Conservation (phyloP, 1,140 invertebrate species). For the Dendroctonus ponderosae region DNA sequence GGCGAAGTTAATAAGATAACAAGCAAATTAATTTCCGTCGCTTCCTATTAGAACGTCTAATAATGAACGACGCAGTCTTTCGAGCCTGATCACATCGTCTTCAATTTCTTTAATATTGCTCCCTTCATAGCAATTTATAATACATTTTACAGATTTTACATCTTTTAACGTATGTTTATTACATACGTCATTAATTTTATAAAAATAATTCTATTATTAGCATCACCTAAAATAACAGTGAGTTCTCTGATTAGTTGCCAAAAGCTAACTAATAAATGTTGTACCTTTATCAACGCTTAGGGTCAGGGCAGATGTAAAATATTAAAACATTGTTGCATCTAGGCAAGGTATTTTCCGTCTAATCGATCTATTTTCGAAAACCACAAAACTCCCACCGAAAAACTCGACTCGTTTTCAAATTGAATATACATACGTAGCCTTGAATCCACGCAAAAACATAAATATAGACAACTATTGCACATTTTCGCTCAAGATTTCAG, state of each 20-base stretch:
- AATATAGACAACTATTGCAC: conserved; percentile 2
- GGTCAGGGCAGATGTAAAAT: conserved; percentile 5
- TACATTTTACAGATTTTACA: no score
- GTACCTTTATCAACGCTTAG: conserved; percentile 9
- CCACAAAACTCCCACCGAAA: conserved; percentile 10
- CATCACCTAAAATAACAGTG: conserved; percentile 12
- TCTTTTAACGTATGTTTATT: neutral
- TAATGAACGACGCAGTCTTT: no score
- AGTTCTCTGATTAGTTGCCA: conserved; percentile 21
- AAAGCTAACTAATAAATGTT: conserved; percentile 11
- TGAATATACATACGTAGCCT: neutral
- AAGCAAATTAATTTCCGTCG: no score
- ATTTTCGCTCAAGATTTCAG: neutral
- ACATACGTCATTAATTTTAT: conserved; percentile 16
- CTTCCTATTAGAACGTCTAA: no score
- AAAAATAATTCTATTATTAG: conserved; percentile 27
- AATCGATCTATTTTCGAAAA: conserved; percentile 13
- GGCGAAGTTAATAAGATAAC: no score
- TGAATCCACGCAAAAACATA: conserved; percentile 8
- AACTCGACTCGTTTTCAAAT: conserved; percentile 9
- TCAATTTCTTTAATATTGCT: no score
- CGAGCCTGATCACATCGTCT: no score
- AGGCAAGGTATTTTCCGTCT: neutral
- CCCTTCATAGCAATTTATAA: no score
- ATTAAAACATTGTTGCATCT: neutral